These are phyloP conservation scores for Ctenopoma multispine DNA, from an alignment of 2,797 vertebrate species.

Conservation along the genomic window DNA sequence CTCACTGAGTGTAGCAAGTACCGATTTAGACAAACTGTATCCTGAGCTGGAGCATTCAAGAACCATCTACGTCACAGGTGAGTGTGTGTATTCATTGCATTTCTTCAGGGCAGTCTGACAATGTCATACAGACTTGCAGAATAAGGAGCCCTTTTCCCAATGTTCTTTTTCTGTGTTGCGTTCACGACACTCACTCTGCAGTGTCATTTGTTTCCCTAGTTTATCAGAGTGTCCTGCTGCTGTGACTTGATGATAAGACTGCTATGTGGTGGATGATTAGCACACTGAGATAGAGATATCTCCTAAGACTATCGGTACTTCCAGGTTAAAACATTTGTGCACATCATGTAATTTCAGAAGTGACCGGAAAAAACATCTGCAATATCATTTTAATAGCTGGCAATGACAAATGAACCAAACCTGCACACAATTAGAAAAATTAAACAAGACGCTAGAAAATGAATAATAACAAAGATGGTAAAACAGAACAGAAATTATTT, in stretches of 20 bases:
- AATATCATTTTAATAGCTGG: no score
- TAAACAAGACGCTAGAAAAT: no score
- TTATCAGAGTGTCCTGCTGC: constrained; percentile 54
- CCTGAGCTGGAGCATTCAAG: constrained; percentile 86
- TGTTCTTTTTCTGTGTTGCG: constrained; percentile 40
- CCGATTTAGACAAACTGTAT: constrained; percentile 79
- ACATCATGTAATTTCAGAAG: constrained; percentile 1
- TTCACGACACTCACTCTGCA: constrained; percentile 54
- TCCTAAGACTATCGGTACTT: constrained; percentile 14
- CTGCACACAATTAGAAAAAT: no score
- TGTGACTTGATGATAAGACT: constrained; percentile 53
- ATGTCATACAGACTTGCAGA: neutral
- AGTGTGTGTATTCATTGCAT: constrained; percentile 3
- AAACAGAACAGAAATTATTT: no score
- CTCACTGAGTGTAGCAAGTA: constrained; percentile 87
- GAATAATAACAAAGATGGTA: no score
- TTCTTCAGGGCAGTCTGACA: neutral
- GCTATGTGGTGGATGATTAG: constrained; percentile 48
- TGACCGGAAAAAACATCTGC: neutral
- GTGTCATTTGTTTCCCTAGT: constrained; percentile 28
- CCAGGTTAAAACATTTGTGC: constrained; percentile 29
- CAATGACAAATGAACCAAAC: neutral
- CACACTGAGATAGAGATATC: constrained; percentile 43
- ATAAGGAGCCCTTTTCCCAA: neutral
- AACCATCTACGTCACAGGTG: constrained; percentile 94